Percentiles rank a stretch among this genome's conserved stretches.
These are phyloP conservation scores for Picus viridis DNA, from an alignment of 2,797 vertebrate genomes.

Conservation along the genomic window DNA sequence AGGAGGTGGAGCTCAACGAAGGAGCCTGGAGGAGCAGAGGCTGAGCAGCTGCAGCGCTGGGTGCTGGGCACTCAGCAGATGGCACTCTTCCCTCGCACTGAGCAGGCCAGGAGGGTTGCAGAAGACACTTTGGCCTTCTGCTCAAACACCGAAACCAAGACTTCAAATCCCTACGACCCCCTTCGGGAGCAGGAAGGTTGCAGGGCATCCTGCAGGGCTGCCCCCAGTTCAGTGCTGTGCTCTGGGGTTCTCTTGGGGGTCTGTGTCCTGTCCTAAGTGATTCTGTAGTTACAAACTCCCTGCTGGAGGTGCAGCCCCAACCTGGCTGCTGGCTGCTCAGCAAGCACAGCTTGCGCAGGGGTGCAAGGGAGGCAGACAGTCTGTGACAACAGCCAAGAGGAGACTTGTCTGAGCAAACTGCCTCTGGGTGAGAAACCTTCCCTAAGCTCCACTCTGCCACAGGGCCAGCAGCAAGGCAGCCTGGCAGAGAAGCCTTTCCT, in stretches of 20 bases:
- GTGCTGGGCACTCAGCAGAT: constrained; percentile 7
- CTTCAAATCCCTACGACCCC: neutral
- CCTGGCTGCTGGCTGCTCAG: accelerated
- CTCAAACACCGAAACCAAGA: neutral
- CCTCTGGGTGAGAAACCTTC: neutral
- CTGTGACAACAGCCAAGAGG: neutral
- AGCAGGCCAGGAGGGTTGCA: neutral
- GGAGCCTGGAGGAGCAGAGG: accelerated
- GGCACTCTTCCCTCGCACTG: constrained; percentile 27
- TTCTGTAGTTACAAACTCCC: neutral
- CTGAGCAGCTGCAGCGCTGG: neutral
- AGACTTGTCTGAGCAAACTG: neutral
- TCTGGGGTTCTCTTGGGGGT: neutral
- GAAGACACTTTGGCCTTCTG: neutral
- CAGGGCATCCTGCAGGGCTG: neutral
- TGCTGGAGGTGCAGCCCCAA: neutral
- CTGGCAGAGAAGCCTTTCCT: neutral
- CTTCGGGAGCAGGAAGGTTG: neutral
- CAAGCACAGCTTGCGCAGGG: neutral
- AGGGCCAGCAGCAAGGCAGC: neutral
- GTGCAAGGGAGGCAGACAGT: neutral
- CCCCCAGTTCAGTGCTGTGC: accelerated
- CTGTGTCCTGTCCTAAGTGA: neutral
- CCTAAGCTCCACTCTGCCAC: neutral
- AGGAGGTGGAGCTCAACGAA: accelerated